Evolutionary conservation across 2,888 invertebrate species (phyloP), one percentile per base, ranked within the genome.

Genomic region (Euzetes globulus): DNA sequence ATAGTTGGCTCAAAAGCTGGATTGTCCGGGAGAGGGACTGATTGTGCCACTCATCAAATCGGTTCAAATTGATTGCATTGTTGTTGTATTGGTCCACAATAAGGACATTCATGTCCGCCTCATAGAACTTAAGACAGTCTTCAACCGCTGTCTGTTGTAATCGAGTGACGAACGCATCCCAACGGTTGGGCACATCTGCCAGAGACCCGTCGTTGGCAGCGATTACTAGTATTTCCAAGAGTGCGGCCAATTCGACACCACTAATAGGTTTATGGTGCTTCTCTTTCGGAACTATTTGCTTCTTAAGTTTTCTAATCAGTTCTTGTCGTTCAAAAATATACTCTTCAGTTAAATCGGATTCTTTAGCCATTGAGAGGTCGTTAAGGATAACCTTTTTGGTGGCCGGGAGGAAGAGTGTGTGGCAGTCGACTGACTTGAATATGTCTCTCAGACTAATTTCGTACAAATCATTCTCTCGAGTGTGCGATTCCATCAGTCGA

Each of bases 151-250:
- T 77, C 63, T 75, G 72, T 63, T 78, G 74, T 45, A 79, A 58
- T 22, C 76, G 72, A 29, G 76, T 75, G 55, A 79, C 75, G 75
- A 79, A 79, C 50, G 77, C 60, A 72, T 77, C 76, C 79, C 79
- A 79, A 41, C 79, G 77, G 45, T 76, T 79, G 29, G 79, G 79
- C 22, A 78, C 75, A 13, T 79, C 77, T 15, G 78, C 76, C 25
- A 79, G 65, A 9, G 79, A 79, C 25, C 79, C 79, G 25, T 78
- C 78, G 72, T 79, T 79, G 13, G 79, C 79, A 6, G 79, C 79
- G n/a, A 58, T 74, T 1, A 79, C 78, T 13, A 79, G 70, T 45
- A 79, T 72, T 63, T 75, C 72, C 15, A 79, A 41, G 1, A 79
- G 74, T 29, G 73, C 22, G 0, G 77, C 79, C 25, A 79, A 63